Percentiles rank a stretch among this genome's conserved stretches.
These are phyloP conservation scores for Poeciliopsis occidentalis DNA, from an alignment of 2,113 vertebrate species.

Conservation along the genomic window DNA sequence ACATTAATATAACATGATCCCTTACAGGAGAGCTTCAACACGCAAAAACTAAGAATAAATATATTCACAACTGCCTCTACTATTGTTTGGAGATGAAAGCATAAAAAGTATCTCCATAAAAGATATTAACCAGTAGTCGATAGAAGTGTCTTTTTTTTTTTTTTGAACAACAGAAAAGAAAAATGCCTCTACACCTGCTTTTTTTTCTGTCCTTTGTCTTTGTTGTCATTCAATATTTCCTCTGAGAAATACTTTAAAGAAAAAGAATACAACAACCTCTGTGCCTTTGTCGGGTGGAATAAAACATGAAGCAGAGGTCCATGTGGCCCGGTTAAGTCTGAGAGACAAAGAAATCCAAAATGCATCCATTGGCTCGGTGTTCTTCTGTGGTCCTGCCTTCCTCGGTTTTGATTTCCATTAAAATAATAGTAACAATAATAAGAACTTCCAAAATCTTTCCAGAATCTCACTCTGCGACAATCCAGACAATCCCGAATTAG, in stretches of 20 bases:
- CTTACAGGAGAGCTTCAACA: constrained; percentile 96
- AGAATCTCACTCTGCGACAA: constrained; percentile 37
- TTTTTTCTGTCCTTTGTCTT: constrained; percentile 37
- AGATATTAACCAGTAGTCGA: constrained; percentile 89
- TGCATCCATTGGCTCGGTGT: constrained; percentile 56
- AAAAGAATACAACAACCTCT: constrained; percentile 76
- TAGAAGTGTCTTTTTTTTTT: constrained; percentile 81
- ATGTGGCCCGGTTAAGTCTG: constrained; percentile 58
- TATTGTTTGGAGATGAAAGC: constrained; percentile 88
- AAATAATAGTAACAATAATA: constrained; percentile 5
- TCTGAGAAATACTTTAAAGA: constrained; percentile 63
- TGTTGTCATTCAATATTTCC: constrained; percentile 62
- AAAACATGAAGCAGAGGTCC: constrained; percentile 61
- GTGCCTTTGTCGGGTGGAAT: constrained; percentile 78
- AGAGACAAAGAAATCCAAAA: constrained; percentile 69
- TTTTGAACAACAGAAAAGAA: constrained; percentile 53
- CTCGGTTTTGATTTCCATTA: constrained; percentile 26
- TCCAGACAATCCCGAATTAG: constrained; percentile 32
- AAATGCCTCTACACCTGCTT: constrained; percentile 61
- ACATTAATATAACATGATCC: constrained; percentile 99
- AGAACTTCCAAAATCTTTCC: constrained; percentile 12
- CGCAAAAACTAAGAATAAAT: constrained; percentile 99
- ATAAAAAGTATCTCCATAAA: constrained; percentile 91
- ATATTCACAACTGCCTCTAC: constrained; percentile 94
- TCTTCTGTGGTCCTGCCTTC: constrained; percentile 33